Evolutionary conservation across 92 coral and sea anemone genomes (phyloP).

Genomic region (Heliopora coerulea): DNA sequence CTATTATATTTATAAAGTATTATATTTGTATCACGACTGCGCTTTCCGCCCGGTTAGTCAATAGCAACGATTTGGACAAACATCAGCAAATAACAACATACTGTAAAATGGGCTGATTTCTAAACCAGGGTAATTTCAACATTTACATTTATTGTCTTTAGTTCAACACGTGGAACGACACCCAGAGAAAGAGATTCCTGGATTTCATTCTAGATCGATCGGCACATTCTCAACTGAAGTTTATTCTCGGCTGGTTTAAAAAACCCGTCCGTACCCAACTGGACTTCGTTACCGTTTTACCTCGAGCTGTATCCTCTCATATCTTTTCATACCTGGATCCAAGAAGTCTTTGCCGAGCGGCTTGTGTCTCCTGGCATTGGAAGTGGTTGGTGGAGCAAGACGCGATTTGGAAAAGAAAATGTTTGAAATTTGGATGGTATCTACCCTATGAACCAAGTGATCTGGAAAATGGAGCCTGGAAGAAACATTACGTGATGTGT

Average conservation of each 20-base stretch:
- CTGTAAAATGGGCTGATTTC: too few species aligned
- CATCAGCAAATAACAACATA: too few species aligned
- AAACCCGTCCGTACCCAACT: slow-evolving; percentile 67
- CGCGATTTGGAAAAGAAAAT: slow-evolving; percentile 83
- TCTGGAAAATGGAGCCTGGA: slow-evolving; percentile 89
- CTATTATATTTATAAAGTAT: too few species aligned
- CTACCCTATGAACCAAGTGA: slow-evolving; percentile 77
- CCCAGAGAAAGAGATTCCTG: slow-evolving; percentile 83
- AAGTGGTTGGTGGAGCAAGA: slow-evolving; percentile 88
- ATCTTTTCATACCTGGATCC: slow-evolving; percentile 88
- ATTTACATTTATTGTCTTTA: slow-evolving; percentile 29
- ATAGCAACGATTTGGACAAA: too few species aligned
- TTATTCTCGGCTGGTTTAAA: slow-evolving; percentile 75
- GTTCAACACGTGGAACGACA: slow-evolving; percentile 96
- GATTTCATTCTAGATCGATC: slow-evolving; percentile 74
- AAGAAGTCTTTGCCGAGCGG: slow-evolving; percentile 81
- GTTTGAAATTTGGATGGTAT: slow-evolving; percentile 86
- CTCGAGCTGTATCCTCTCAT: slow-evolving; percentile 72
- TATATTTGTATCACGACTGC: too few species aligned
- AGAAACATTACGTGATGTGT: slow-evolving; percentile 88
- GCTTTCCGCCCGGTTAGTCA: too few species aligned
- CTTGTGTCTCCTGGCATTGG: slow-evolving; percentile 97
- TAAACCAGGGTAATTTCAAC: too few species aligned
- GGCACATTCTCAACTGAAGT: slow-evolving; percentile 74
- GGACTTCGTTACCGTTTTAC: slow-evolving; percentile 81